Evolutionary conservation across 1,140 invertebrate species (phyloP).

Genomic region (Glomeris maerens): DNA sequence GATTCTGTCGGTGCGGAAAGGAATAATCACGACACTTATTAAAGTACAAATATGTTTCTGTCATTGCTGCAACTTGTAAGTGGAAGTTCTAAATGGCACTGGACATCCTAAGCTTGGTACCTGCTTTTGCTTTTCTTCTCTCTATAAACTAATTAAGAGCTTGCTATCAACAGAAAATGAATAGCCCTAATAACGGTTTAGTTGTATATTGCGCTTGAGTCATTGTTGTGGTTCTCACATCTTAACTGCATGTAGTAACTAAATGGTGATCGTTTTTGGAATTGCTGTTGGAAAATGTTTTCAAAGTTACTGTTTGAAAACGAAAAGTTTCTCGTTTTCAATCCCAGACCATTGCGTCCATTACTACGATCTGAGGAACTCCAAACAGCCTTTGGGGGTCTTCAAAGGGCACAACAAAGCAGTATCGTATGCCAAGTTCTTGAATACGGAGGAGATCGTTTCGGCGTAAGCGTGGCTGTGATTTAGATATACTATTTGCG

Average conservation of each 20-base stretch:
- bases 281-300: no score
- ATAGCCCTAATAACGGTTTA: no score
- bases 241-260: no score
- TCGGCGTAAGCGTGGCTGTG: constrained; percentile 46
- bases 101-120: constrained; percentile 8
- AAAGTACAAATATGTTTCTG: no score
- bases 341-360: constrained; percentile 80
- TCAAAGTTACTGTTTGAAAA: no score
- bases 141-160: neutral
- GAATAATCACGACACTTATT: no score
- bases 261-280: no score
- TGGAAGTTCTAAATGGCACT: constrained; percentile 2
- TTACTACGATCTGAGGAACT: constrained; percentile 84
- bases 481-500: neutral
- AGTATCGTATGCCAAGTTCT: constrained; percentile 90
- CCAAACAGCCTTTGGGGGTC: constrained; percentile 62
- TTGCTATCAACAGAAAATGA: no score
- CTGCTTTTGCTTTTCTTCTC: neutral
- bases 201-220: no score
- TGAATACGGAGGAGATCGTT: constrained; percentile 76
- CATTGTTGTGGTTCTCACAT: no score
- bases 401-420: constrained; percentile 89
- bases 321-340: constrained; percentile 14
- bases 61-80: no score
- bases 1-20: no score